Base-by-base conservation (phyloP, 2,797 vertebrate genomes). In the Distichodus sexfasciatus region DNA sequence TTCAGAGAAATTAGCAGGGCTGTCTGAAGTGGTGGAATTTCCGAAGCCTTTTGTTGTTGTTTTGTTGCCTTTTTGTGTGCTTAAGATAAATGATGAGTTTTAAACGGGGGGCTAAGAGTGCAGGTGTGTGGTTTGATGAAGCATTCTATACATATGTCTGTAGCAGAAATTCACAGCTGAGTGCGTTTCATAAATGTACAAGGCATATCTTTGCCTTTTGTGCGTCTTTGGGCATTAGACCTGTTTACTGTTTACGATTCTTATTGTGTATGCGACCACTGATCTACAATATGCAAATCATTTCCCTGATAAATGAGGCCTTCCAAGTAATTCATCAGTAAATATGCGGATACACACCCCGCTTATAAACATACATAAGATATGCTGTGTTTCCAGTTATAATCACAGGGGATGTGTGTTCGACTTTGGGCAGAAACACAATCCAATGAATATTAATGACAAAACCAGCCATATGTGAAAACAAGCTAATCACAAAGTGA, bases 1-100 rank as follows among this genome's bases (percentile, higher is more conserved):
- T 64, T 75, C 21, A 61, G 31, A 54, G 50, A 61, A 63, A 79
- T 72, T 60, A 10, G 21, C 60, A 54, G 28, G 33, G 77, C 58
- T 78, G 71, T 46, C 12, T 55, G 66, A 50, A 72, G 40, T 66
- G 40, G 33, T 47, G 21, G 47, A 53, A 38, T 53, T 54, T 43
- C 12, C 43, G 48, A 14, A 38, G 35, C 53, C 58, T 58, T 35
- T 70, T 58, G 67, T 69, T 61, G 41, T 21, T 31, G 35, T 41
- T 35, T 4, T 36, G 29, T 21, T 23, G 48, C 31, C 48, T 4
- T 2, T 23, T 6, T 19, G 31, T 15, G 23, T 6, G 62, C 9
- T 12, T 10, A 31, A 64, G 41, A 47, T 23, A 29, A 35, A 62
- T 48, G 29, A 48, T 19, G 4, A 12, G 9, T 36, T 55, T 19